Conservation (phyloP, 2,888 invertebrate genomes). For the Amphipyra berbera region DNA sequence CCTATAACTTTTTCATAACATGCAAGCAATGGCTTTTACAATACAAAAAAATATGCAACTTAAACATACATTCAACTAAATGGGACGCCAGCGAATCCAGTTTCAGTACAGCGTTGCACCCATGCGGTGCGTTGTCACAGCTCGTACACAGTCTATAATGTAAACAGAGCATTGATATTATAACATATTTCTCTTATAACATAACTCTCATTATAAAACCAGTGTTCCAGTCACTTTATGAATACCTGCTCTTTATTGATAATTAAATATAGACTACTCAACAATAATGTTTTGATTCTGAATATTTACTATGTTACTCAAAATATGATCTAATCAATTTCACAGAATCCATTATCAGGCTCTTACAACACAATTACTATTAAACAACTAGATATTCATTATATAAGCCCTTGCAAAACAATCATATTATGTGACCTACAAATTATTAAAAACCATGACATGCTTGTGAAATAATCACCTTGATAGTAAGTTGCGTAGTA, state of each 20-base stretch:
- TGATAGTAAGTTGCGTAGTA: conserved; percentile 96
- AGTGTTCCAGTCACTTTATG: background rate
- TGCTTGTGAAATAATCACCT: conserved; percentile 87
- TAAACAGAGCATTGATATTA: conserved; percentile 39
- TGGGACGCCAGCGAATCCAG: conserved; percentile 96
- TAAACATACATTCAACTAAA: conserved; percentile 96
- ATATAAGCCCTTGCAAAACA: conserved; percentile 60
- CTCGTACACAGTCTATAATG: conserved; percentile 94
- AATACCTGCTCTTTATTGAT: background rate
- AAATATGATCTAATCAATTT: conserved; percentile 28
- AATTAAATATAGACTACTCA: conserved; percentile 3
- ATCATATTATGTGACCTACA: conserved; percentile 67
- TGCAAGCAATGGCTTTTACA: background rate
- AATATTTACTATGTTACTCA: conserved; percentile 17
- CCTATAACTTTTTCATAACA: no score
- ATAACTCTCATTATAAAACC: conserved; percentile 4
- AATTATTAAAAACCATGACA: conserved; percentile 46
- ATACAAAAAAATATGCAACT: background rate
- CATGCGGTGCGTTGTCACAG: conserved; percentile 97
- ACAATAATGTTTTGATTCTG: conserved; percentile 24
- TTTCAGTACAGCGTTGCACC: conserved; percentile 96
- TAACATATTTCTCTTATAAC: conserved; percentile 10
- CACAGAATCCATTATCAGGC: conserved; percentile 21
- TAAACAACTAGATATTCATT: conserved; percentile 41
- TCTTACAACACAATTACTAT: conserved; percentile 34